phyloP scores from a whole-genome alignment of 2,888 invertebrate genomes.

The Thecophora atra region DNA sequence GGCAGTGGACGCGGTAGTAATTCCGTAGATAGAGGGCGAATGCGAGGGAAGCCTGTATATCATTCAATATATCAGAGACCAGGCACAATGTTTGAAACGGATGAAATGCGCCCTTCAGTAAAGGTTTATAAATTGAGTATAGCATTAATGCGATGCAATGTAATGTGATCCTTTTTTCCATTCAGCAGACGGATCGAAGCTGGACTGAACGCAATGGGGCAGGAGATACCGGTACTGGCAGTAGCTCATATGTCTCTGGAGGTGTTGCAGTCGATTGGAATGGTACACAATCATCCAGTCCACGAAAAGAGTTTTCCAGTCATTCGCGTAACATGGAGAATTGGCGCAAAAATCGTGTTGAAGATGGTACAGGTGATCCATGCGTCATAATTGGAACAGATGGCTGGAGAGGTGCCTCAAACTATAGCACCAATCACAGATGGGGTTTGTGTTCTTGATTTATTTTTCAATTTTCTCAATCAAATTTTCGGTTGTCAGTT shows the following conservation, averaged over 20 bases:
- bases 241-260: constrained; percentile 3
- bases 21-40: constrained; percentile 67
- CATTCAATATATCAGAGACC: constrained; percentile 62
- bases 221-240: constrained; percentile 45
- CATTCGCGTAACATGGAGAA: constrained; percentile 62
- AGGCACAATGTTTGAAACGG: constrained; percentile 48
- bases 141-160: no score
- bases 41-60: constrained; percentile 60
- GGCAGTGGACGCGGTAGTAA: constrained; percentile 68
- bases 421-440: constrained; percentile 51
- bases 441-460: constrained; percentile 54
- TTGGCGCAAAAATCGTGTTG: constrained; percentile 62
- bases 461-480: constrained; percentile 4
- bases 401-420: constrained; percentile 53
- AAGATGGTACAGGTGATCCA: constrained; percentile 57
- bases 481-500: constrained; percentile 46
- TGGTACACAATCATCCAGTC: constrained; percentile 62
- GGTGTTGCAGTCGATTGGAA: constrained; percentile 56
- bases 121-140: constrained; percentile 51
- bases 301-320: constrained; percentile 61
- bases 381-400: constrained; percentile 42
- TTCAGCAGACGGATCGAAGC: constrained; percentile 56
- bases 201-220: constrained; percentile 63
- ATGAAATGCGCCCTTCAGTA: constrained; percentile 49
- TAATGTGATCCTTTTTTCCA: no score